Conservation (phyloP, 2,797 vertebrate species). For the Acrossocheilus fasciatus region DNA sequence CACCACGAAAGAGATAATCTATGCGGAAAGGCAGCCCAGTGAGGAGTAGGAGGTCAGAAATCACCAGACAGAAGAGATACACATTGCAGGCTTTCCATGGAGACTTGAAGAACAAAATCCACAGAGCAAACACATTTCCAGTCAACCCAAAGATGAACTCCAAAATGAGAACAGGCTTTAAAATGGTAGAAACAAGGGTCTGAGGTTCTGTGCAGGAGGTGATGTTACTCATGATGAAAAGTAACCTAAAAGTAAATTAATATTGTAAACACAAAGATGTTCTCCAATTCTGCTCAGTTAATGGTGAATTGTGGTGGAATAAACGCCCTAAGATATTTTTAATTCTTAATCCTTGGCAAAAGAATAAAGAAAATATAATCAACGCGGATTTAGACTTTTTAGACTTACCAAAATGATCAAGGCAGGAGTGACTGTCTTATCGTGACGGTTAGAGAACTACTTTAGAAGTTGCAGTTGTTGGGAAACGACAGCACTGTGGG, state of each 20-base stretch:
- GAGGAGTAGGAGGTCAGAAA: conserved; percentile 79
- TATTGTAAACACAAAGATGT: not conserved
- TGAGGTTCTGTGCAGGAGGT: conserved; percentile 43
- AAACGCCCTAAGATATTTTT: not conserved
- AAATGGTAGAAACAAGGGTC: conserved; percentile 1
- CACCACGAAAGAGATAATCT: conserved; percentile 61
- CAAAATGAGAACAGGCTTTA: conserved; percentile 71
- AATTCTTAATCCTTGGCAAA: not conserved
- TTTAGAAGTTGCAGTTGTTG: not conserved
- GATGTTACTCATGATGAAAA: conserved; percentile 52
- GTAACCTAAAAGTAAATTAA: conserved; percentile 7
- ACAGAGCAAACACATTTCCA: conserved; percentile 70
- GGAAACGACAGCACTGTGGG: not conserved
- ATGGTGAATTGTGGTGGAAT: not conserved
- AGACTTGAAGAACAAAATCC: conserved; percentile 78
- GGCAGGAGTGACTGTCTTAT: not conserved
- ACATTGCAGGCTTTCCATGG: conserved; percentile 71
- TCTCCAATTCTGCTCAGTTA: not conserved
- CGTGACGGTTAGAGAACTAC: not conserved
- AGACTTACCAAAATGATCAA: conserved; percentile 12
- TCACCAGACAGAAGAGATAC: conserved; percentile 75
- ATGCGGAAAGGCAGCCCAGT: conserved; percentile 76
- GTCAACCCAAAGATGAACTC: conserved; percentile 78
- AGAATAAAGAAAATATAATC: not conserved
- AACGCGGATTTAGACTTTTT: not conserved